These are phyloP conservation scores for Punctoribates punctum DNA, from an alignment of 2,888 invertebrate genomes.

Conservation along the genomic window DNA sequence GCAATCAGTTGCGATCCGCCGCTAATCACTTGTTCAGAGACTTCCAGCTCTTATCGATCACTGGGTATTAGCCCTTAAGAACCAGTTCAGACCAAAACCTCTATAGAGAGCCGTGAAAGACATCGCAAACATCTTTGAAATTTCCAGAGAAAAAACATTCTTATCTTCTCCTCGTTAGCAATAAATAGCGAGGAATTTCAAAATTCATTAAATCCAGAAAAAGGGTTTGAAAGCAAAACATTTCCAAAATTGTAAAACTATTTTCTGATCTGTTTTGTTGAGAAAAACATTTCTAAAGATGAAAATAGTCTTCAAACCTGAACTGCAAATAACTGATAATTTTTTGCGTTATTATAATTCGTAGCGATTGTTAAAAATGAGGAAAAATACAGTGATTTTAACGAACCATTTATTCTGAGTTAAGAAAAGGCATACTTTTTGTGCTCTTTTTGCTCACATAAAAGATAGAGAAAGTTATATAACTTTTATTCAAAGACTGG, in stretches of 20 bases:
- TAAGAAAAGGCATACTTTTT: conserved; percentile 9
- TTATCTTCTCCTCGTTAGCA: no score
- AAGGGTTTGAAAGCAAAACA: no score
- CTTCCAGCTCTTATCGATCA: background rate
- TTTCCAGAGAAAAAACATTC: no score
- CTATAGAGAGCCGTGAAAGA: background rate
- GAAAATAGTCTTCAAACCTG: background rate
- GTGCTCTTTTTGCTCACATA: background rate
- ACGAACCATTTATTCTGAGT: conserved; percentile 25
- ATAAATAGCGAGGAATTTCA: no score
- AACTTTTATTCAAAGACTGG: background rate
- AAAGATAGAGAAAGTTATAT: background rate
- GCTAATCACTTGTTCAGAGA: conserved; percentile 26
- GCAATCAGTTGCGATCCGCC: background rate
- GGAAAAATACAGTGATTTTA: background rate
- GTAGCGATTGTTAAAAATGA: background rate
- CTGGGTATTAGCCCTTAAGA: background rate
- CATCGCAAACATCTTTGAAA: no score
- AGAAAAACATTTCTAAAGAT: no score
- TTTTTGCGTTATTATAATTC: conserved; percentile 1
- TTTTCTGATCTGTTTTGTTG: no score
- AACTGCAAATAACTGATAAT: conserved; percentile 17
- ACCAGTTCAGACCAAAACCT: background rate
- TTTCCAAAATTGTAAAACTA: no score
- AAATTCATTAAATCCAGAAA: no score